These are phyloP conservation scores for Halichondria panicea DNA, from an alignment of 37 sponge, comb jelly and placozoan species.

Conservation along the genomic window DNA sequence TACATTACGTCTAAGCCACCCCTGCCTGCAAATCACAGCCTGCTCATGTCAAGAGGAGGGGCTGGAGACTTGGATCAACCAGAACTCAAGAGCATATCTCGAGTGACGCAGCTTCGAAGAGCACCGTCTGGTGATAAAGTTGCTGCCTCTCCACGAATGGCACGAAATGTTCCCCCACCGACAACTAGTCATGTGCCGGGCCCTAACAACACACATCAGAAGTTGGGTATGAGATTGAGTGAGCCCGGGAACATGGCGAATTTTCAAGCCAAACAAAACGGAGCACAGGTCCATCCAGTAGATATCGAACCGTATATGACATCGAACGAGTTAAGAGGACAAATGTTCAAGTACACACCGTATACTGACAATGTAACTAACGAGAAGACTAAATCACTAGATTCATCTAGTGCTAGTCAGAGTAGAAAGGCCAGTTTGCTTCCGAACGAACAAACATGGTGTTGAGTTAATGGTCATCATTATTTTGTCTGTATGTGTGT, in stretches of 20 bases:
- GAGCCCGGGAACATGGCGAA: background rate
- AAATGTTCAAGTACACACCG: conserved; percentile 44
- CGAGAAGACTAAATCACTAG: background rate
- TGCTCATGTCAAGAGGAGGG: background rate
- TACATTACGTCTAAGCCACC: background rate
- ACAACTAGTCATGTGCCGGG: background rate
- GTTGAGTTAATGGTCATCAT: background rate
- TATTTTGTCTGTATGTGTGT: conserved; percentile 1
- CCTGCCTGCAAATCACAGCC: background rate
- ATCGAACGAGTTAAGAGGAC: background rate
- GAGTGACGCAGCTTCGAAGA: background rate
- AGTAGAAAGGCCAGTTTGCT: too few relatives aligned
- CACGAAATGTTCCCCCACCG: background rate
- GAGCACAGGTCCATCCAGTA: conserved; percentile 9
- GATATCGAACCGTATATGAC: conserved; percentile 45
- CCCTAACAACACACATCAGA: background rate
- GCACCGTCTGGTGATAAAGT: background rate
- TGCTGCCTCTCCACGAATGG: conserved; percentile 12
- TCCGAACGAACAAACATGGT: conserved; percentile 15
- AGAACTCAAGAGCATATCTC: conserved; percentile 12
- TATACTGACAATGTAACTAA: conserved; percentile 15
- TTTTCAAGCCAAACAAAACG: background rate
- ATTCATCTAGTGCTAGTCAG: background rate
- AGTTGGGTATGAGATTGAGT: background rate
- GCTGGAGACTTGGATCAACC: conserved; percentile 1